Evolutionary conservation across 2,888 invertebrate genomes (phyloP).

Genomic region (Gari tellinella): DNA sequence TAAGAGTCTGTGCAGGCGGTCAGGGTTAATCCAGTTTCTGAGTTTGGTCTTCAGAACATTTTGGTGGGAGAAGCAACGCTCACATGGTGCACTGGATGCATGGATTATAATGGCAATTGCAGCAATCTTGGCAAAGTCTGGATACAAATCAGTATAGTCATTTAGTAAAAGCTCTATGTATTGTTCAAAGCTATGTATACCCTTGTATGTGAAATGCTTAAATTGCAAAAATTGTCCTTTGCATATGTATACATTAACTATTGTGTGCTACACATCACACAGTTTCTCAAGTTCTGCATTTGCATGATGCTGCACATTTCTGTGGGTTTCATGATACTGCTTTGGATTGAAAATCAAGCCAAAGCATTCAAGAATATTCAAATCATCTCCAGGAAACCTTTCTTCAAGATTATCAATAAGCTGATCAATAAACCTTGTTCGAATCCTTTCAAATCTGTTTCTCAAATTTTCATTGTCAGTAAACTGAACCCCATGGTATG

Average conservation of each 20-base stretch:
- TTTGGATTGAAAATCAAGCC: not conserved
- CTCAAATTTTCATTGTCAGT: slow-evolving; percentile 23
- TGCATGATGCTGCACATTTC: not conserved
- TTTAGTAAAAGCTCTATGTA: slow-evolving; percentile 15
- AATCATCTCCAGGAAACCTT: not conserved
- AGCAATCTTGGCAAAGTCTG: slow-evolving; percentile 16
- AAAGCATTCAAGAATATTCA: no score
- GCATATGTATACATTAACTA: slow-evolving; percentile 3
- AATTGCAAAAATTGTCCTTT: slow-evolving; percentile 15
- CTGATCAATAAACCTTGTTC: slow-evolving; percentile 8
- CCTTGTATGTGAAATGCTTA: no score
- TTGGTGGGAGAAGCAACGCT: slow-evolving; percentile 26
- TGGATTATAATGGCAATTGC: slow-evolving; percentile 16
- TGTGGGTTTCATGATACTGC: not conserved
- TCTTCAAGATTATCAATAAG: not conserved
- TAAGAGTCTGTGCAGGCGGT: slow-evolving; percentile 20
- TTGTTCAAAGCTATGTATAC: no score
- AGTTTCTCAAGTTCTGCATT: not conserved
- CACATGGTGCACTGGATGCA: slow-evolving; percentile 28
- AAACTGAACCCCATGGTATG: slow-evolving; percentile 20
- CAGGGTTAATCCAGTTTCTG: slow-evolving; percentile 34
- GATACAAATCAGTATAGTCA: slow-evolving; percentile 21
- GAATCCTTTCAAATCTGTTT: slow-evolving; percentile 18
- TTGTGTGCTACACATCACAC: not conserved
- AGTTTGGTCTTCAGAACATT: slow-evolving; percentile 24